Evolutionary conservation across 2,888 invertebrate species (phyloP).

Genomic region (Drymonia ruficornis): DNA sequence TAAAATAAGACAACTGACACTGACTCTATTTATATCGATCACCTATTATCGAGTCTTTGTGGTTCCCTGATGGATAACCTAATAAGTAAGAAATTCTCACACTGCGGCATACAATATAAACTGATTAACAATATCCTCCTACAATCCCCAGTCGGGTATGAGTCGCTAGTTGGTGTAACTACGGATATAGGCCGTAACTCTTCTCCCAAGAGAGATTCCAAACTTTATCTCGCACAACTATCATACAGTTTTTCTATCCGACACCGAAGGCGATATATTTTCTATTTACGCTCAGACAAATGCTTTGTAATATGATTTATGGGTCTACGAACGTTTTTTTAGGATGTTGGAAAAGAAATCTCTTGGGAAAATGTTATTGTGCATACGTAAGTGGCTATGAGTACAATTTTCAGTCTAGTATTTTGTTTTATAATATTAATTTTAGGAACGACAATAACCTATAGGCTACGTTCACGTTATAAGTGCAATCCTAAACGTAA

Average conservation of each 20-base stretch:
- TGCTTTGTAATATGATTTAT: constrained; percentile 38
- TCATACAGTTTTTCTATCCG: constrained; percentile 16
- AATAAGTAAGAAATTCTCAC: too few relatives aligned
- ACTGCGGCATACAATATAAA: background rate
- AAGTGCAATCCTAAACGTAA: background rate
- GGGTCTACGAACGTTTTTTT: constrained; percentile 25
- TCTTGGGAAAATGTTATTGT: background rate
- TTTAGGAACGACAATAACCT: too few relatives aligned
- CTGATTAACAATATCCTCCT: background rate
- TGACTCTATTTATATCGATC: too few relatives aligned
- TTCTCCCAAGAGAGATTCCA: constrained; percentile 9
- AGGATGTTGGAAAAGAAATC: background rate
- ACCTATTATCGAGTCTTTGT: too few relatives aligned
- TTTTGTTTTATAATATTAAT: too few relatives aligned
- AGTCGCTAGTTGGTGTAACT: background rate
- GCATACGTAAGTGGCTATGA: too few relatives aligned
- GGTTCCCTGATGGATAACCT: too few relatives aligned
- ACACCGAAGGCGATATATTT: constrained; percentile 35
- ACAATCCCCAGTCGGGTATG: background rate
- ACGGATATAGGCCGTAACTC: constrained; percentile 1
- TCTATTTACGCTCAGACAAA: constrained; percentile 37
- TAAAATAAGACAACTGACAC: too few relatives aligned
- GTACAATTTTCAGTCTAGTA: too few relatives aligned
- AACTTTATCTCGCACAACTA: constrained; percentile 8
- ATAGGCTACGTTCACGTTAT: too few relatives aligned